These are phyloP conservation scores for Noctilio leporinus DNA, from an alignment of 2,113 vertebrate species.

Conservation along the genomic window DNA sequence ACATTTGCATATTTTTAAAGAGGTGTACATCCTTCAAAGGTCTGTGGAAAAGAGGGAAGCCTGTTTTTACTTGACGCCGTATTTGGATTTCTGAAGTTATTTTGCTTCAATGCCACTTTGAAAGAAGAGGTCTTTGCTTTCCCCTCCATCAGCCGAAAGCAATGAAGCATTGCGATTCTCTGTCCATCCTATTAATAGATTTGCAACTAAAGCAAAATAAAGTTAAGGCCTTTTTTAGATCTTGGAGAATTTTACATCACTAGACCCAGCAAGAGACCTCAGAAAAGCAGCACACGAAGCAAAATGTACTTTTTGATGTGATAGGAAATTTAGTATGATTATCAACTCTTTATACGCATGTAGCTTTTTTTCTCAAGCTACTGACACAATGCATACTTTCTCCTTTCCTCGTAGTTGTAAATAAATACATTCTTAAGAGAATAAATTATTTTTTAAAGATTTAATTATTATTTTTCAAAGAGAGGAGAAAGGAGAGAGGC, in stretches of 20 bases:
- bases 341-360: background rate
- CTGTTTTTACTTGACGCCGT: background rate
- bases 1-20: background rate
- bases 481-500: no score
- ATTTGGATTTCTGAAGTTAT: slow-evolving; percentile 17
- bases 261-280: slow-evolving; percentile 49
- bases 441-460: no score
- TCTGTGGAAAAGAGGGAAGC: background rate
- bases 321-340: background rate
- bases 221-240: slow-evolving; percentile 70
- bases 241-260: slow-evolving; percentile 57
- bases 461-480: no score
- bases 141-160: slow-evolving; percentile 68
- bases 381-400: background rate
- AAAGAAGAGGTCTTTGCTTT: slow-evolving; percentile 67
- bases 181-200: slow-evolving; percentile 73
- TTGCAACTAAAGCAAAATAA: slow-evolving; percentile 73
- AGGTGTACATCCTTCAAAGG: background rate
- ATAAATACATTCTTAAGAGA: background rate
- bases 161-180: slow-evolving; percentile 71
- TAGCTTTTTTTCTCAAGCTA: background rate
- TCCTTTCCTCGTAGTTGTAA: background rate
- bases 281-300: slow-evolving; percentile 58
- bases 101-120: slow-evolving; percentile 71
- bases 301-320: slow-evolving; percentile 46